A percentile compares a stretch with the other conserved stretches of the same genome.
phyloP scores from a whole-genome alignment of 2,888 invertebrate genomes.

The Phlogophora meticulosa region DNA sequence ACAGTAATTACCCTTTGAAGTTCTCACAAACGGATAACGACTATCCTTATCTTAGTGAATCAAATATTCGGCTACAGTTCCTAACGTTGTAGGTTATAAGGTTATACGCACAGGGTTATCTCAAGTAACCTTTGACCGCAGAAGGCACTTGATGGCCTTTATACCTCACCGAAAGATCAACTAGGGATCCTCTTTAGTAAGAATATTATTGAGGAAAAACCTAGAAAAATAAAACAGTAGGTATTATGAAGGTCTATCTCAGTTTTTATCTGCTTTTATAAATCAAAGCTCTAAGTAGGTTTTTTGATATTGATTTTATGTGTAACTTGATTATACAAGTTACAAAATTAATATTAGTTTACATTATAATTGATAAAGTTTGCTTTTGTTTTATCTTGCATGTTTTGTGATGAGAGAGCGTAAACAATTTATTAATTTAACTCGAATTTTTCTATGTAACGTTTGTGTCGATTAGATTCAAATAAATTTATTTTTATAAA shows the following conservation, averaged over 20 bases:
- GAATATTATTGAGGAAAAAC: slow-evolving; percentile 35
- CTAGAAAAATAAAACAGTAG: slow-evolving; percentile 23
- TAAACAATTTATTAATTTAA: slow-evolving; percentile 10
- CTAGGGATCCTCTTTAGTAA: slow-evolving; percentile 15
- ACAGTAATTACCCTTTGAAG: slow-evolving; percentile 50
- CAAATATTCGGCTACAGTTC: slow-evolving; percentile 33
- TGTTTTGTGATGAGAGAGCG: slow-evolving; percentile 24
- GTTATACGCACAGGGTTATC: slow-evolving; percentile 36
- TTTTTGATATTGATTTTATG: slow-evolving; percentile 37
- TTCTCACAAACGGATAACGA: slow-evolving; percentile 46
- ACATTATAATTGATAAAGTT: slow-evolving; percentile 66
- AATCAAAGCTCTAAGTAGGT: slow-evolving; percentile 25
- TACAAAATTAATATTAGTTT: slow-evolving; percentile 32
- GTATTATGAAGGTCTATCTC: neutral
- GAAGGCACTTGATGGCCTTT: slow-evolving; percentile 32
- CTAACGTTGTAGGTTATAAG: slow-evolving; percentile 25
- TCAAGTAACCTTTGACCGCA: slow-evolving; percentile 53
- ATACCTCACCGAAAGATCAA: slow-evolving; percentile 39
- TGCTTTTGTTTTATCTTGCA: slow-evolving; percentile 35
- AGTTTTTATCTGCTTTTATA: slow-evolving; percentile 7
- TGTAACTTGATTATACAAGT: slow-evolving; percentile 41
- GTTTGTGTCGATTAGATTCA: slow-evolving; percentile 5
- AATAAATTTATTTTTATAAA: slow-evolving; percentile 1
- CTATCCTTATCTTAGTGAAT: slow-evolving; percentile 36
- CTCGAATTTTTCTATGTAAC: slow-evolving; percentile 13